These are phyloP conservation scores for Danaus chrysippus DNA, from an alignment of 2,888 invertebrate species.

Conservation along the genomic window DNA sequence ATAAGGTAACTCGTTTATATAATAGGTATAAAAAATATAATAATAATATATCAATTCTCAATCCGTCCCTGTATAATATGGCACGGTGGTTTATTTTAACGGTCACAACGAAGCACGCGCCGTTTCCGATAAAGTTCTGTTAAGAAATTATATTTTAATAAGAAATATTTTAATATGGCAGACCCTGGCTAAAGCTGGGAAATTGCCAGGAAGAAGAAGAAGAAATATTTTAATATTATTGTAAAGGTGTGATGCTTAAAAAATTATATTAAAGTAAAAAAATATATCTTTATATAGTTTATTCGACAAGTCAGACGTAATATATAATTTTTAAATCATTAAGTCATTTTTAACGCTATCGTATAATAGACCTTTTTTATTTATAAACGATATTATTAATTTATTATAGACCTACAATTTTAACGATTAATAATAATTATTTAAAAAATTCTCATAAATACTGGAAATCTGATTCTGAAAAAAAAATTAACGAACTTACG, in stretches of 20 bases:
- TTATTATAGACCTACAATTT: no score
- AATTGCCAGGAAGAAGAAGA: no score
- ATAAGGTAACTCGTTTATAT: background rate
- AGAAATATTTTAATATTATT: no score
- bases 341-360: background rate
- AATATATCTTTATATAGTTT: background rate
- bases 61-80: conserved; percentile 63
- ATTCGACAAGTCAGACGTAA: background rate
- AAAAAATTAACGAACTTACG: no score
- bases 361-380: no score
- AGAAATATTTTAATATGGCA: no score
- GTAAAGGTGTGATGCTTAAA: no score
- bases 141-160: background rate
- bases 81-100: conserved; percentile 78
- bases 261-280: background rate
- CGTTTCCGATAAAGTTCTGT: conserved; percentile 34
- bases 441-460: no score
- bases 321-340: background rate
- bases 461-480: no score
- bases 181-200: no score
- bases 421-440: no score
- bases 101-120: conserved; percentile 62
- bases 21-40: background rate
- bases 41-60: conserved; percentile 19
- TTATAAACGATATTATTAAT: no score